Percentiles rank a stretch among this genome's conserved stretches.
Conservation (phyloP, 2,113 vertebrate species). For the Reinhardtius hippoglossoides region DNA sequence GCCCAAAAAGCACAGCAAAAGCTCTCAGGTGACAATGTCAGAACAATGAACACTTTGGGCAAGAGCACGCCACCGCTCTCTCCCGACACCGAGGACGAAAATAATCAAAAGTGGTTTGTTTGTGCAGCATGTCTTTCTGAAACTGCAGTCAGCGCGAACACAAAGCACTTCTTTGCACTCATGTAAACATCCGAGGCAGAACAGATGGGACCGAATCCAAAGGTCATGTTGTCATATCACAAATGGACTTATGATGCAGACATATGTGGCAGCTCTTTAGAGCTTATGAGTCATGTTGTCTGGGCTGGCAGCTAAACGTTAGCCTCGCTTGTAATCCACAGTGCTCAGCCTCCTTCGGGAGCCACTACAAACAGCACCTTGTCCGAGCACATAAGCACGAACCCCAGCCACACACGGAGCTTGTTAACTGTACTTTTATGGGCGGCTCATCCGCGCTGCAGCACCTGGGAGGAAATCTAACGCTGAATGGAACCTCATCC, state of each 20-base stretch:
- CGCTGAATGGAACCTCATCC: constrained; percentile 87
- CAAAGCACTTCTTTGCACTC: constrained; percentile 24
- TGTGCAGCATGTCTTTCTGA: constrained; percentile 24
- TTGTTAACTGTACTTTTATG: constrained; percentile 88
- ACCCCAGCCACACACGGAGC: constrained; percentile 84
- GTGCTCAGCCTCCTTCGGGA: constrained; percentile 78
- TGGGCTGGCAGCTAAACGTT: constrained; percentile 68
- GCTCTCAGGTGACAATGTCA: neutral
- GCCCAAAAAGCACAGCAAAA: neutral
- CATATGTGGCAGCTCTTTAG: constrained; percentile 68
- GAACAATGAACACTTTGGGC: neutral
- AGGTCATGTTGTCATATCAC: constrained; percentile 74
- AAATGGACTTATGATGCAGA: constrained; percentile 70
- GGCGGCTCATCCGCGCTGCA: constrained; percentile 84
- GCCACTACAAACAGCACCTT: constrained; percentile 74
- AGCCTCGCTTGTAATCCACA: constrained; percentile 82
- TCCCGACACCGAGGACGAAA: neutral
- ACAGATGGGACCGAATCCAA: constrained; percentile 71
- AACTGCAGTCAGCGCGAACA: constrained; percentile 20
- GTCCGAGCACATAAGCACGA: constrained; percentile 82
- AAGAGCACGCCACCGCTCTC: neutral
- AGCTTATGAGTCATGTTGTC: constrained; percentile 78
- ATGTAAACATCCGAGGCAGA: constrained; percentile 56
- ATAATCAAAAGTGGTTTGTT: constrained; percentile 21
- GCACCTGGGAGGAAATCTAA: constrained; percentile 87